These are phyloP conservation scores for Trachelus stipa DNA, from an alignment of 2,888 invertebrate genomes.

Conservation along the genomic window DNA sequence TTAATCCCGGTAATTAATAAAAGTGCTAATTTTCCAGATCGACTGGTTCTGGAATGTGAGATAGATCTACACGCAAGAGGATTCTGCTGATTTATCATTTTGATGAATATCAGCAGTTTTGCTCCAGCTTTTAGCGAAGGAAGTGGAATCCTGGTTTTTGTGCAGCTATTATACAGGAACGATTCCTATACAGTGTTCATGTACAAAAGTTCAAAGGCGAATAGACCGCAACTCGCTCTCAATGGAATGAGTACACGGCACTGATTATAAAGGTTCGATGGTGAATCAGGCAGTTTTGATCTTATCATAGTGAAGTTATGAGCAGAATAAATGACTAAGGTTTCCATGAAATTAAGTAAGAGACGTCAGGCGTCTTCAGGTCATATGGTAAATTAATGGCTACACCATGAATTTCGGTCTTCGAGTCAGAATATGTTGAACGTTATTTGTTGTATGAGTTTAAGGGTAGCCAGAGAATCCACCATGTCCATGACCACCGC, in stretches of 20 bases:
- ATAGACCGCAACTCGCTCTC: background rate
- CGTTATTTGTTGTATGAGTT: background rate
- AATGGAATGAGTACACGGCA: background rate
- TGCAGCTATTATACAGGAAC: background rate
- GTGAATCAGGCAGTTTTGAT: background rate
- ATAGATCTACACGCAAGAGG: background rate
- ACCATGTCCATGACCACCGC: slow-evolving; percentile 27
- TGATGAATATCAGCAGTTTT: background rate
- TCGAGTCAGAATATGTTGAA: background rate
- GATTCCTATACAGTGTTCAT: background rate
- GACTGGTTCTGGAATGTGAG: background rate
- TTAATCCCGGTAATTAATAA: background rate
- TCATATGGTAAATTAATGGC: background rate
- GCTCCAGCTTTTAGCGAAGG: too few relatives aligned
- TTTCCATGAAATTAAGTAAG: background rate
- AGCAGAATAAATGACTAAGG: background rate
- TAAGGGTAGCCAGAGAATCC: slow-evolving; percentile 54
- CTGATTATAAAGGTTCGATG: background rate
- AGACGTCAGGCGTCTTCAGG: background rate
- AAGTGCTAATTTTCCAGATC: background rate
- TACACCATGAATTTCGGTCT: background rate
- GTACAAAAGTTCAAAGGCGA: background rate
- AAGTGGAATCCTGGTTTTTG: background rate
- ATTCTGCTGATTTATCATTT: background rate
- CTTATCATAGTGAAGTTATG: background rate